Evolutionary conservation across 2,797 vertebrate genomes (phyloP).

Genomic region (Syncerus caffer): DNA sequence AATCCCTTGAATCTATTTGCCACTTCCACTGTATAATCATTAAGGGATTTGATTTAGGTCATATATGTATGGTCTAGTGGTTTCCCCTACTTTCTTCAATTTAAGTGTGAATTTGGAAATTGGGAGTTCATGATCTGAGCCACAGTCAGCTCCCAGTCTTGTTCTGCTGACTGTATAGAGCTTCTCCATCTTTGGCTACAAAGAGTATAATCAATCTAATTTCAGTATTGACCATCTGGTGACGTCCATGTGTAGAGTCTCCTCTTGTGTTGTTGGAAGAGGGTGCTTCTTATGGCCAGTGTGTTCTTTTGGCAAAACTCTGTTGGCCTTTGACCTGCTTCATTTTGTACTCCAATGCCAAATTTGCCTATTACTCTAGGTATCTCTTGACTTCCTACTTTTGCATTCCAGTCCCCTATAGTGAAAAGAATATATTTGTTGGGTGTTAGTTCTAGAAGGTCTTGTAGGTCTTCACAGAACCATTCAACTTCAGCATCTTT

Average conservation of each 20-base stretch:
- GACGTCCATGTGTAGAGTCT: neutral
- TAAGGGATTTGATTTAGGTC: neutral
- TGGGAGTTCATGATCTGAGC: neutral
- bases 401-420: neutral
- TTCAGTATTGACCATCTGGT: neutral
- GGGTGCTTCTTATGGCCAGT: neutral
- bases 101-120: neutral
- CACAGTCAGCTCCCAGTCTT: rapidly evolving
- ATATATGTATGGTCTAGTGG: neutral
- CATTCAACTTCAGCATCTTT: neutral
- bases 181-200: neutral
- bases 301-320: neutral
- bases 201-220: neutral
- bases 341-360: neutral
- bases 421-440: neutral
- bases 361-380: neutral
- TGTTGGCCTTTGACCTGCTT: neutral
- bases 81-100: neutral
- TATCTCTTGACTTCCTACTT: neutral
- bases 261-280: neutral
- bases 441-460: neutral
- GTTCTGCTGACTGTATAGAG: neutral
- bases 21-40: neutral
- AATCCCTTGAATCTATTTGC: neutral
- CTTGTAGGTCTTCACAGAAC: neutral